Conservation (phyloP, 2,113 vertebrate genomes). For the Pavo muticus region DNA sequence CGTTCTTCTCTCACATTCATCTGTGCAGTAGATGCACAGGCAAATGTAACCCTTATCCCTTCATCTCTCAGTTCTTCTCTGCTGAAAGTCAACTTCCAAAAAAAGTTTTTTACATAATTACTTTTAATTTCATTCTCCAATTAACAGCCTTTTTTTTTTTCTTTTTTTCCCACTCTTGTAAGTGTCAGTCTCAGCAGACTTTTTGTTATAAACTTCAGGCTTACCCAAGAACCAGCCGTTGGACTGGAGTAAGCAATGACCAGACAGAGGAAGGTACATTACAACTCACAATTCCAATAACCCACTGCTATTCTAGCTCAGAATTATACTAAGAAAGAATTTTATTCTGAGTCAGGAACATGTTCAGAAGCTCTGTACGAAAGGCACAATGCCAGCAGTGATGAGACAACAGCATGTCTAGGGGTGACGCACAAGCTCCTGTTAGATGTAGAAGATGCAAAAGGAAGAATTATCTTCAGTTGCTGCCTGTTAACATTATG, state of each 20-base stretch:
- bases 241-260: neutral
- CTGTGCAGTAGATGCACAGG: neutral
- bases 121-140: neutral
- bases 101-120: neutral
- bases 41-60: neutral
- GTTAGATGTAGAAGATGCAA: neutral
- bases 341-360: neutral
- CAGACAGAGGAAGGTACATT: neutral
- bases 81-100: neutral
- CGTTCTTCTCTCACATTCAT: neutral
- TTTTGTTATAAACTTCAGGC: neutral
- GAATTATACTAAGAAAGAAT: neutral
- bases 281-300: neutral
- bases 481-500: neutral
- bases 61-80: neutral
- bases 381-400: neutral
- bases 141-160: neutral
- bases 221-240: neutral
- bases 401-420: neutral
- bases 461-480: neutral
- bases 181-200: neutral
- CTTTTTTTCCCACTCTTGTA: neutral
- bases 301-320: neutral
- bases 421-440: neutral
- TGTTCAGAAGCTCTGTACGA: neutral